Base-by-base conservation (phyloP, 2,888 invertebrate species). In the Glomeris marginata region DNA sequence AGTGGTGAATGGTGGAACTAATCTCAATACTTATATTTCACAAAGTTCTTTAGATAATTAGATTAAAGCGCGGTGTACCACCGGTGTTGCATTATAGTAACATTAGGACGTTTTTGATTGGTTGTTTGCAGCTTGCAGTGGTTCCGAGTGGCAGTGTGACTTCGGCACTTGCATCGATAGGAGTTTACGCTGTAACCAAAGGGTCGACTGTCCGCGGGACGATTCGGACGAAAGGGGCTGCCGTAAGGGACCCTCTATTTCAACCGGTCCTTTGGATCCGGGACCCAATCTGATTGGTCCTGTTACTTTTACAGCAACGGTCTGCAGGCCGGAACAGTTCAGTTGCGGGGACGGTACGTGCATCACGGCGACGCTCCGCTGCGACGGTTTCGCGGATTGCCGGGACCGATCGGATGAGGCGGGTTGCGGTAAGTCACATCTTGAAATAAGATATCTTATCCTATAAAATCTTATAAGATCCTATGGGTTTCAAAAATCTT, bases 281-380 rank as follows among this genome's bases (percentile, higher is more conserved):
- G n/a, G n/a, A n/a, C n/a, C n/a, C n/a, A n/a, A n/a, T n/a, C n/a
- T n/a, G n/a, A n/a, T n/a, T n/a, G n/a, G n/a, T 5, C 28, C 8
- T 28, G 4, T 8, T 28, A 5, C 38, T 21, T 20, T 18, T 41
- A 10, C 3, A 4, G 41, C 10, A 40, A 22, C 38, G 5, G 60
- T 55, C 16, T 80, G 81, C 60, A 63, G 61, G 1, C 38, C 64
- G 1, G 66, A 69, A 47, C 72, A 81, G 61, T 78, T 74, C 65
- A 71, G 68, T 53, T 83, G 83, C 63, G 66, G 65, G 52, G 75
- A 74, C 64, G 74, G 75, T 3, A 62, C 64, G 55, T 81, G 81
- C 64, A 74, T 81, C 55, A 71, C 74, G 37, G 43, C 37, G n/a
- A 41, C 21, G 10, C 41, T 37, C 15, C 21, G 21, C 18, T 57